A percentile compares a stretch with the other conserved stretches of the same genome.
Conservation (phyloP, 2,113 vertebrate species). For the Hippocampus abdominalis region DNA sequence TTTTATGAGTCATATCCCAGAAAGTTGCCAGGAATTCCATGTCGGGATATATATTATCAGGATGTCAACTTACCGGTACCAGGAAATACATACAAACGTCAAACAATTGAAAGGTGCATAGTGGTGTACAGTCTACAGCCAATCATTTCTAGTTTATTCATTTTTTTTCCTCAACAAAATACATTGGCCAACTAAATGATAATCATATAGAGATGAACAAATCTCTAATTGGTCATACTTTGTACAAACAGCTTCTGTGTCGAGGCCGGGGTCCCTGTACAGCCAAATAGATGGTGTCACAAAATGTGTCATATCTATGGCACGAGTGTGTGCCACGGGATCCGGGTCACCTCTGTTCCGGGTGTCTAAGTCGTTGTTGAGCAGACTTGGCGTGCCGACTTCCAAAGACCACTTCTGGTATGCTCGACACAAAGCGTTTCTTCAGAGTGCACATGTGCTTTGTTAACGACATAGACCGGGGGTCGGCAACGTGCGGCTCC, state of each 20-base stretch:
- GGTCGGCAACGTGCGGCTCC: no score
- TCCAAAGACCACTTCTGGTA: constrained; percentile 25
- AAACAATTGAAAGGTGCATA: no score
- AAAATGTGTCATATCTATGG: constrained; percentile 22
- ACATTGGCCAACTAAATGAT: background rate
- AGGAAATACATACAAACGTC: no score
- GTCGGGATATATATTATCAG: no score
- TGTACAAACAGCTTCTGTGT: constrained; percentile 37
- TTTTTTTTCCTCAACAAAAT: constrained; percentile 8
- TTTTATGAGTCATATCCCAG: no score
- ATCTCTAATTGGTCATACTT: background rate
- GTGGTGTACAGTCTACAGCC: no score
- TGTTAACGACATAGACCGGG: constrained; percentile 29
- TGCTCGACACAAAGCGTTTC: constrained; percentile 54
- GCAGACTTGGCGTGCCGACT: constrained; percentile 37
- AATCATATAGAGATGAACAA: no score
- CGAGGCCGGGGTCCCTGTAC: background rate
- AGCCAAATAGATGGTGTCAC: constrained; percentile 26
- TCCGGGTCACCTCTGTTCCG: constrained; percentile 62
- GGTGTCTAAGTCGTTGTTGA: constrained; percentile 49
- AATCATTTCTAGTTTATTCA: background rate
- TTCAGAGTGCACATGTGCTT: constrained; percentile 49
- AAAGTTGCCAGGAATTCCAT: no score
- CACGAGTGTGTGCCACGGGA: constrained; percentile 1
- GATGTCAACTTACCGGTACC: no score